Evolutionary conservation across 2,888 invertebrate genomes (phyloP), one percentile per base, ranked within the genome.

Genomic region (Paralinhomoeus sp.): DNA sequence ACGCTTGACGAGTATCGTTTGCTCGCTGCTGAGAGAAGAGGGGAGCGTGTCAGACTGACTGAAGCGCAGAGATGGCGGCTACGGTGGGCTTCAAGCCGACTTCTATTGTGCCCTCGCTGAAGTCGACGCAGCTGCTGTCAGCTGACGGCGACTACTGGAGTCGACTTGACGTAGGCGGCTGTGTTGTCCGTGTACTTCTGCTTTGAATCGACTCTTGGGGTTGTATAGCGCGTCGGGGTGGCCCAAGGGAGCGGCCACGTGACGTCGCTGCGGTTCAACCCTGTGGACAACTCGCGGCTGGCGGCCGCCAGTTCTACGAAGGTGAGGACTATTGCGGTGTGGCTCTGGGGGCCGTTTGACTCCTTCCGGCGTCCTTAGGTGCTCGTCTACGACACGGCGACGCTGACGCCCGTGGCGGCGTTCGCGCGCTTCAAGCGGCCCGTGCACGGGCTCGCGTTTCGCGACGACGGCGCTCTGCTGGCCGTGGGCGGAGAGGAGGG

Each of bases 221-320:
- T 21, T 15, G 13, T 24, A 7, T 21, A 24, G 38, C 9, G 7
- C 9, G 27, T 85, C 24, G 78, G 82, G 2, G 70, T 83, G 35
- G 74, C 83, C 0, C 87, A 89, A 64, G 89, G 91, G 64, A 83
- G 80, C 65, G 84, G 84, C 22, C 76, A 81, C 0, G 80, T 93
- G 44, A 83, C 85, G 60, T 78, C 80, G 58, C 73, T 91, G 37
- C 80, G 85, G 62, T 83, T 91, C 60, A 80, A 81, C 48, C 82
- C 83, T 0, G 72, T 77, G 13, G 78, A 82, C 57, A 87, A 89
- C 0, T 74, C 81, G 67, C 76, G 80, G 62, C 81, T 89, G 68
- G 87, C 85, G 9, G 80, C 84, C 20, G 85, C 91, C 44, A 83
- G 80, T 61, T 85, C 87, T 27, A 27, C 27, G 5, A 27, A 12